Evolutionary conservation across 2,113 vertebrate species (phyloP).

Genomic region (Zapus hudsonius): DNA sequence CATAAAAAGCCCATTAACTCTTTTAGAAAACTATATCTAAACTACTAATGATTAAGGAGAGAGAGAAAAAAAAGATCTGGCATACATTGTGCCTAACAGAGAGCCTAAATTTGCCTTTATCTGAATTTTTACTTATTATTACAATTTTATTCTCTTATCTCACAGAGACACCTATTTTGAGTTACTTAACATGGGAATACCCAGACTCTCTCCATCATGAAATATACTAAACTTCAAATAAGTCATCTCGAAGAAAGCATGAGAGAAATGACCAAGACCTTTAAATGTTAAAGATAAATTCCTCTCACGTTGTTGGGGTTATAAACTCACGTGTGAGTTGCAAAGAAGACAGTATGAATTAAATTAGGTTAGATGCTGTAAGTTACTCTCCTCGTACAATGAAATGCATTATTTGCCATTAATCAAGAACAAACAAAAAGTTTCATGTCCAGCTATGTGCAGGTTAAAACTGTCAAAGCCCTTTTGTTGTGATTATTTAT

Average conservation of each 20-base stretch:
- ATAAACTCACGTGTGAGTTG: background rate
- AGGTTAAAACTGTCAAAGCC: constrained; percentile 84
- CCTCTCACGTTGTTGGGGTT: constrained; percentile 5
- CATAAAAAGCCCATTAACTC: background rate
- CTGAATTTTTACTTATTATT: background rate
- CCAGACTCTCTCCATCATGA: background rate
- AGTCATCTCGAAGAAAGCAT: background rate
- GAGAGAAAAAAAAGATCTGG: background rate
- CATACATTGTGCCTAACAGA: background rate
- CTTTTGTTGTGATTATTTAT: constrained; percentile 83
- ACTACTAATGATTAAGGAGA: background rate
- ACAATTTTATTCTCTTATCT: background rate
- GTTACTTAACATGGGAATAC: constrained; percentile 17
- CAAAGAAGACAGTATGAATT: background rate
- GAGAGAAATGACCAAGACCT: background rate
- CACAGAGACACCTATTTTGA: constrained; percentile 1
- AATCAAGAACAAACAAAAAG: constrained; percentile 64
- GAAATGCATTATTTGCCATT: constrained; percentile 1
- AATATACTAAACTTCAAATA: constrained; percentile 17
- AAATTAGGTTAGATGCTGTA: background rate
- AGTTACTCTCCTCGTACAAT: constrained; percentile 23
- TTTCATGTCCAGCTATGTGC: constrained; percentile 74
- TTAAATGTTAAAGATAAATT: constrained; percentile 14
- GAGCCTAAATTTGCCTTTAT: background rate
- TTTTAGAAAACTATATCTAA: background rate